A percentile compares a stretch with the other conserved stretches of the same genome.
These are phyloP conservation scores for Fragum fragum DNA, from an alignment of 2,888 invertebrate species.

Conservation along the genomic window DNA sequence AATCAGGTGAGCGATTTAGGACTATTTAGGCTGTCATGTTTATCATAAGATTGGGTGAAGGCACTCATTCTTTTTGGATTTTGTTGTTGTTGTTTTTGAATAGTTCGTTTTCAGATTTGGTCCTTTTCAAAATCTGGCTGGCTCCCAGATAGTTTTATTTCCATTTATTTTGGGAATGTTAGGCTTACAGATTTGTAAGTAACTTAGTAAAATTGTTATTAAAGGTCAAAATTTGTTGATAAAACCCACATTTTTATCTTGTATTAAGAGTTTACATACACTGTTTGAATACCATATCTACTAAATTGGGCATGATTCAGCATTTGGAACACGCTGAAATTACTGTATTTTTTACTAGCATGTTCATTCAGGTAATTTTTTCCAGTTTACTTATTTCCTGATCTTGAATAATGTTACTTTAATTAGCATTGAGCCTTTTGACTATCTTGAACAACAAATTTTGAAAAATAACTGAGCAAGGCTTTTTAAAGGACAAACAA, in stretches of 20 bases:
- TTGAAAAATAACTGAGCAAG: no score
- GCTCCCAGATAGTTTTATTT: constrained; percentile 65
- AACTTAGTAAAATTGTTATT: constrained; percentile 71
- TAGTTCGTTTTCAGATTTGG: no score
- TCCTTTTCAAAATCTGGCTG: constrained; percentile 66
- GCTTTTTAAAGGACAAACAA: no score
- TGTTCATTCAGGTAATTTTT: background rate
- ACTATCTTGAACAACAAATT: no score
- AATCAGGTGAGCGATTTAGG: no score
- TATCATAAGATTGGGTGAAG: no score
- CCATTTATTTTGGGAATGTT: constrained; percentile 68
- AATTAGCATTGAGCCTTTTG: no score
- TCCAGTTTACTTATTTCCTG: background rate
- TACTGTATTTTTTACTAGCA: background rate
- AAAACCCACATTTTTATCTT: constrained; percentile 58
- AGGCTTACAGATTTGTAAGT: constrained; percentile 65
- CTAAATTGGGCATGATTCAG: constrained; percentile 19
- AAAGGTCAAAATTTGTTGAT: constrained; percentile 68
- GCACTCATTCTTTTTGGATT: no score
- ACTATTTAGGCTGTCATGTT: no score
- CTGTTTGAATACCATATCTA: constrained; percentile 24
- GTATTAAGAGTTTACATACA: constrained; percentile 23
- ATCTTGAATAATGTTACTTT: background rate
- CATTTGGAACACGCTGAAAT: constrained; percentile 9
- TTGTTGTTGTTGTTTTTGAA: no score